phyloP scores from a whole-genome alignment of 2,113 vertebrate species.

The Cinclus mexicanus region DNA sequence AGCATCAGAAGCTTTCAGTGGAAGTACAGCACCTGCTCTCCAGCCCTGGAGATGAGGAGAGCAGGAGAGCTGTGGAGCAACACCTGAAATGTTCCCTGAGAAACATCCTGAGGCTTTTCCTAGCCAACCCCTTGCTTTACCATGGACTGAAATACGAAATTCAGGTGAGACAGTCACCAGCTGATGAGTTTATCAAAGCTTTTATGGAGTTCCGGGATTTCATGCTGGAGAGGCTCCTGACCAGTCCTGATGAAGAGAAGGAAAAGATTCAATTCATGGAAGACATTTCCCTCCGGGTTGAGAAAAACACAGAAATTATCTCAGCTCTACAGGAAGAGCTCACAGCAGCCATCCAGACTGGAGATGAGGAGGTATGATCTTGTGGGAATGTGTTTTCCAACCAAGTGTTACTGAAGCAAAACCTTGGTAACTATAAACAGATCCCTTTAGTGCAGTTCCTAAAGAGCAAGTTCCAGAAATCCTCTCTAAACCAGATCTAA shows the following conservation, averaged over 20 bases:
- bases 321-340: constrained; percentile 62
- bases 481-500: background rate
- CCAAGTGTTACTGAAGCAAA: background rate
- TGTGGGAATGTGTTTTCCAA: background rate
- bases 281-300: constrained; percentile 29
- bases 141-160: constrained; percentile 12
- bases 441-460: background rate
- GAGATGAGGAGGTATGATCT: constrained; percentile 74
- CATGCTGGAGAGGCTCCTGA: constrained; percentile 75
- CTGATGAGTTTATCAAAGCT: constrained; percentile 59
- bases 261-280: constrained; percentile 53
- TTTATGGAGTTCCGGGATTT: constrained; percentile 76
- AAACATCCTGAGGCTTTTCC: constrained; percentile 69
- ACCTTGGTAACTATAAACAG: background rate
- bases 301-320: constrained; percentile 40
- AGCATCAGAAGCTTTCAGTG: background rate
- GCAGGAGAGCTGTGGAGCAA: background rate
- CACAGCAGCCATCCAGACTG: constrained; percentile 3
- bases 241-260: constrained; percentile 70
- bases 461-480: background rate
- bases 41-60: background rate
- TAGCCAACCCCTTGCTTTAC: constrained; percentile 26
- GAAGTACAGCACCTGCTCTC: background rate
- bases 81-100: background rate
- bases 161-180: background rate